Evolutionary conservation across 2,113 vertebrate species (phyloP), one percentile per base, ranked within the genome.

Genomic region (Mustelus asterias): DNA sequence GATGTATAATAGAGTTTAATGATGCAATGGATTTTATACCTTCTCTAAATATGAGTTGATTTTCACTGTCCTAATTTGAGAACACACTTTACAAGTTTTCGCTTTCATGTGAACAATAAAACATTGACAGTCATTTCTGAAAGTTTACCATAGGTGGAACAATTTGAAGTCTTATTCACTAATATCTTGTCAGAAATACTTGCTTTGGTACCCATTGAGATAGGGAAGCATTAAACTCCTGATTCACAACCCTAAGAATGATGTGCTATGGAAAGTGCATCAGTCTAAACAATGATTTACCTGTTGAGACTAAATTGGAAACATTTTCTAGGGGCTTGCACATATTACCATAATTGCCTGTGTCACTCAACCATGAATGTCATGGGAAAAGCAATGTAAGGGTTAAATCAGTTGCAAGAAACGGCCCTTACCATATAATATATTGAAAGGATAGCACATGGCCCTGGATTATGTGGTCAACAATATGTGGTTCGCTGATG

Each of bases 51-150:
- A 44, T 13, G 78, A 89, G 26, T 89, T 89, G 41, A 58, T 58
- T 89, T 97, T 96, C 96, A 26, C 95, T 96, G 0, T 0, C 8
- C 69, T 44, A 29, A 69, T 10, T 60, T 80, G 63, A 54, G 54
- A 44, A 41, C 20, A 33, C 48, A 33, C 37, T 26, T 80, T 60
- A 85, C 18, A 54, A 63, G 22, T 41, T 44, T 78, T 72, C 22
- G 24, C 48, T 29, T 29, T 29, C n/a, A 94, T 3, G 13, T 94
- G 63, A 94, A 22, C 13, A 54, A 29, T 67, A 2, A 93, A n/a
- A 60, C 8, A 69, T 24, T 69, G 11, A 20, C 9, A 41, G 8
- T 69, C 37, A 7, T 94, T 70, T 70, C 4, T 37, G 37, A 41
- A 94, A 44, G 3, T 70, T 94, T 94, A 26, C 22, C 10, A 20